A percentile compares a stretch with the other conserved stretches of the same genome.
phyloP scores from a whole-genome alignment of 2,888 invertebrate genomes.

The Drosophila kanekoi region DNA sequence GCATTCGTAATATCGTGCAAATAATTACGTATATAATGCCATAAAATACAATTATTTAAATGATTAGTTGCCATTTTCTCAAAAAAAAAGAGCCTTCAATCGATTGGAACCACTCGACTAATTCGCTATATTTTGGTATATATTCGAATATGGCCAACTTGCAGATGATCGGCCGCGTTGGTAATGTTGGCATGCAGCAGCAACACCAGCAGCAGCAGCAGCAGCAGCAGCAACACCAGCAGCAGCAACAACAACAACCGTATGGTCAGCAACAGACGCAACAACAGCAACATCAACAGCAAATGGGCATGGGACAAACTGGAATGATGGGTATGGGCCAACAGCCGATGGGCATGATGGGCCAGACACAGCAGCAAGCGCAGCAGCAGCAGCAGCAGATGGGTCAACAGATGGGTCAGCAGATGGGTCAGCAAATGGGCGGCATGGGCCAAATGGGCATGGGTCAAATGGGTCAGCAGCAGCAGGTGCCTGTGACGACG shows the following conservation, averaged over 20 bases:
- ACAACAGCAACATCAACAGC: conserved; percentile 78
- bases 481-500: conserved; percentile 83
- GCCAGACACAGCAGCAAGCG: conserved; percentile 75
- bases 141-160: conserved; percentile 69
- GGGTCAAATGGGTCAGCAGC: conserved; percentile 78
- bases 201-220: conserved; percentile 82
- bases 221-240: conserved; percentile 80
- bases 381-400: conserved; percentile 72
- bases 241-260: conserved; percentile 79
- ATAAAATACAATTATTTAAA: conserved; percentile 62
- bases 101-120: conserved; percentile 53
- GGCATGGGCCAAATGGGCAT: conserved; percentile 67
- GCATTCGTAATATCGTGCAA: conserved; percentile 34
- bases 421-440: conserved; percentile 64
- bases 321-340: conserved; percentile 59
- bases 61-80: conserved; percentile 72
- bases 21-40: conserved; percentile 36
- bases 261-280: conserved; percentile 83
- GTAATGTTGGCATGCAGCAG: conserved; percentile 85
- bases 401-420: conserved; percentile 65
- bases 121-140: conserved; percentile 57
- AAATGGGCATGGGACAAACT: conserved; percentile 74
- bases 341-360: conserved; percentile 79
- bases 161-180: conserved; percentile 86
- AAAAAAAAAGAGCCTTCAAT: conserved; percentile 32